phyloP scores from a whole-genome alignment of 2,113 vertebrate genomes.

The Todiramphus saurophagus region DNA sequence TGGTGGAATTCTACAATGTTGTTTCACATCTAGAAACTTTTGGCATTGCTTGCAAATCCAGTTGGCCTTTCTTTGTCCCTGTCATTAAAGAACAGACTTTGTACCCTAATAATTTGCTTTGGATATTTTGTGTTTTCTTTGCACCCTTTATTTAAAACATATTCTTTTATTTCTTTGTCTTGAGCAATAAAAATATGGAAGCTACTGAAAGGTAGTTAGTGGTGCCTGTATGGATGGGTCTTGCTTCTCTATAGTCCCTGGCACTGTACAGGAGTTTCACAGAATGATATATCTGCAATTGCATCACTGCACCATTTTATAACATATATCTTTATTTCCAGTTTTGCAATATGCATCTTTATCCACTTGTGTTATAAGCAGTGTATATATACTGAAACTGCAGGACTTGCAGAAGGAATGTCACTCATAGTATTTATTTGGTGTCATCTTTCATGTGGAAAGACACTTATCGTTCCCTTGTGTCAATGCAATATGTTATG shows the following conservation, averaged over 20 bases:
- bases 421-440: not conserved
- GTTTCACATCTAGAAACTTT: not conserved
- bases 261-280: not conserved
- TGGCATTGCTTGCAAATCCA: not conserved
- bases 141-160: not conserved
- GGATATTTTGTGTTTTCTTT: not conserved
- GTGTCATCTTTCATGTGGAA: slow-evolving; percentile 40
- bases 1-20: not conserved
- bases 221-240: accelerated
- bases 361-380: not conserved
- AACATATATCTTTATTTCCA: not conserved
- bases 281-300: not conserved
- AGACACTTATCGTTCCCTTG: slow-evolving; percentile 30
- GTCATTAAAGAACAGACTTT: not conserved
- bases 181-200: not conserved
- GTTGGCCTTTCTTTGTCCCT: not conserved
- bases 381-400: not conserved
- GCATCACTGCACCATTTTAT: not conserved
- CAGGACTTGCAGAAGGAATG: not conserved
- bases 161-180: not conserved
- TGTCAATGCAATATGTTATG: slow-evolving; percentile 23
- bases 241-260: not conserved
- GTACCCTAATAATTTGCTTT: not conserved
- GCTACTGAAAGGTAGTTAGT: not conserved
- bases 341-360: not conserved